Evolutionary conservation across 2,797 vertebrate species (phyloP).

Genomic region (Alcedo atthis): DNA sequence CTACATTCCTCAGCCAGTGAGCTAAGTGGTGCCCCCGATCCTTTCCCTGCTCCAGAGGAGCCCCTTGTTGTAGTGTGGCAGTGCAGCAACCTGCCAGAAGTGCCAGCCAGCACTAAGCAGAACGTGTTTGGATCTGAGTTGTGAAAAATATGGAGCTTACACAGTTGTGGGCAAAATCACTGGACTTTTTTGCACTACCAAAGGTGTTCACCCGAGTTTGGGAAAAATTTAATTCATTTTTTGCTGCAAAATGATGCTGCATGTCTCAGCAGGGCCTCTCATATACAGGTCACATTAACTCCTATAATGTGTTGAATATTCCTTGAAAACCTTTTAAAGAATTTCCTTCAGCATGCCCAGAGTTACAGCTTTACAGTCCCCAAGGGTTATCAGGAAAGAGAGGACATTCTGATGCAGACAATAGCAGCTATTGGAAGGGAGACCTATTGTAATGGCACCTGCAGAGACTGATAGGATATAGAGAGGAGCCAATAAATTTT

Average conservation of each 20-base stretch:
- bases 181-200: background rate
- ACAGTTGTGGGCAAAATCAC: background rate
- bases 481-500: background rate
- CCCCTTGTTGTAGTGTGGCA: accelerated
- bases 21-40: background rate
- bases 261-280: background rate
- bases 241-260: background rate
- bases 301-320: background rate
- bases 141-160: accelerated
- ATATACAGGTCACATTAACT: background rate
- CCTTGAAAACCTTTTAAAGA: background rate
- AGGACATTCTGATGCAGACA: background rate
- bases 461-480: background rate
- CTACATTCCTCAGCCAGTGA: background rate
- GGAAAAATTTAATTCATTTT: background rate
- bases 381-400: background rate
- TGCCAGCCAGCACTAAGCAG: background rate
- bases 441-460: background rate
- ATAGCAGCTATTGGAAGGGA: background rate
- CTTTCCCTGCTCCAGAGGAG: background rate
- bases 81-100: background rate
- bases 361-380: background rate
- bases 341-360: background rate
- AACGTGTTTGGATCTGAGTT: accelerated
- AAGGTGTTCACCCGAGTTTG: background rate